phyloP scores from a whole-genome alignment of 2,888 invertebrate genomes.

The Aphodius sticticus region DNA sequence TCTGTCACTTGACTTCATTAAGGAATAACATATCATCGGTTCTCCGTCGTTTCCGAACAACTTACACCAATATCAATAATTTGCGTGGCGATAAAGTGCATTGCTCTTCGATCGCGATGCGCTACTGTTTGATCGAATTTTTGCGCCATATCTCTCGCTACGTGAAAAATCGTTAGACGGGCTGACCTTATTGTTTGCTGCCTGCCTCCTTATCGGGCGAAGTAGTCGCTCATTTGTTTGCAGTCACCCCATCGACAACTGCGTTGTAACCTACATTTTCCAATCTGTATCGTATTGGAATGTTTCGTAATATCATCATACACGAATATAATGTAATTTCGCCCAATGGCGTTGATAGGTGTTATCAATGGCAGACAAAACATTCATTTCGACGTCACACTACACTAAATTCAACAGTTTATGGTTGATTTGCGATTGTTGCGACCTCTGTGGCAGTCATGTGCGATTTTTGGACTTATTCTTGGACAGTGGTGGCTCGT shows the following conservation, averaged over 20 bases:
- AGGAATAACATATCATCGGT: neutral
- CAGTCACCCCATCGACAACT: neutral
- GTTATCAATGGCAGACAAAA: neutral
- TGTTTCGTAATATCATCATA: neutral
- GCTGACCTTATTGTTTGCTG: neutral
- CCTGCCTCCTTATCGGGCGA: neutral
- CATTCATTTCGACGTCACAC: neutral
- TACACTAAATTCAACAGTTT: no score
- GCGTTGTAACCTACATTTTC: neutral
- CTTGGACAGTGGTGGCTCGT: no score
- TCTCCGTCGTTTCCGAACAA: neutral
- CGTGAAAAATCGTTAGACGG: neutral
- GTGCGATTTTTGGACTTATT: no score
- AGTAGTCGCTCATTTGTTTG: neutral
- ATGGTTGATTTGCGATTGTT: no score
- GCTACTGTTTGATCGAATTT: slow-evolving; percentile 4
- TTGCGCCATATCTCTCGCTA: neutral
- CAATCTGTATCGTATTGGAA: neutral
- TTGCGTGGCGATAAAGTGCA: neutral
- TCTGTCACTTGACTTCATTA: slow-evolving; percentile 5
- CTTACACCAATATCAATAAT: neutral
- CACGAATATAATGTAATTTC: neutral
- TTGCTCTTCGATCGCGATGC: neutral
- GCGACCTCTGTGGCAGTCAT: no score
- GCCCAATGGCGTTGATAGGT: neutral